These are phyloP conservation scores for Drosophila borealis DNA, from an alignment of 2,888 invertebrate species.

Conservation along the genomic window DNA sequence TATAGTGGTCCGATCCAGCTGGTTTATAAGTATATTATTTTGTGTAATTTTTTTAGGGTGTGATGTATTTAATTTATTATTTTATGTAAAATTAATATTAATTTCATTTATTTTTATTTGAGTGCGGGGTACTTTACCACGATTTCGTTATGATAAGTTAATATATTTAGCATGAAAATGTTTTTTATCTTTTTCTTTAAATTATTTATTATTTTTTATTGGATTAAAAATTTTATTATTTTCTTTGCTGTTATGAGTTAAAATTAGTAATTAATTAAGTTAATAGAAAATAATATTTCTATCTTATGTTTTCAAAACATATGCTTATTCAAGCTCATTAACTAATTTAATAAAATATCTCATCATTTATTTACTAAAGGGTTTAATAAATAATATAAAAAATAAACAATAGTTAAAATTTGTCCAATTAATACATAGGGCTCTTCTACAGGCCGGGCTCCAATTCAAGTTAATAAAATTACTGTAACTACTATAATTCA, in stretches of 20 bases:
- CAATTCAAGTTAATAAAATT: slow-evolving; percentile 90
- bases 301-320: slow-evolving; percentile 85
- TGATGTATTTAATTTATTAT: slow-evolving; percentile 82
- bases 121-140: slow-evolving; percentile 89
- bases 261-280: slow-evolving; percentile 85
- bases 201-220: slow-evolving; percentile 88
- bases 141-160: slow-evolving; percentile 91
- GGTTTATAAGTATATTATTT: slow-evolving; percentile 87
- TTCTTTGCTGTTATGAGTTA: slow-evolving; percentile 83
- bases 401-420: too few species aligned
- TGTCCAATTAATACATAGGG: slow-evolving; percentile 86
- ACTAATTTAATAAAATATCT: slow-evolving; percentile 86
- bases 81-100: slow-evolving; percentile 87
- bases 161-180: slow-evolving; percentile 89
- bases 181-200: slow-evolving; percentile 88
- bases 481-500: slow-evolving; percentile 86
- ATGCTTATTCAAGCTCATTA: slow-evolving; percentile 88
- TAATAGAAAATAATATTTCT: slow-evolving; percentile 87
- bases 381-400: too few species aligned
- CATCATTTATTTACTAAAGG: slow-evolving; percentile 83
- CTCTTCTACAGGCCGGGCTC: slow-evolving; percentile 88
- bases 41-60: slow-evolving; percentile 87
- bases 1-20: too few species aligned
- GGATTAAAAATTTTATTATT: slow-evolving; percentile 85
- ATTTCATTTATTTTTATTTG: slow-evolving; percentile 88